Evolutionary conservation across 2,888 invertebrate genomes (phyloP).

Genomic region (Meteorus cinctellus): DNA sequence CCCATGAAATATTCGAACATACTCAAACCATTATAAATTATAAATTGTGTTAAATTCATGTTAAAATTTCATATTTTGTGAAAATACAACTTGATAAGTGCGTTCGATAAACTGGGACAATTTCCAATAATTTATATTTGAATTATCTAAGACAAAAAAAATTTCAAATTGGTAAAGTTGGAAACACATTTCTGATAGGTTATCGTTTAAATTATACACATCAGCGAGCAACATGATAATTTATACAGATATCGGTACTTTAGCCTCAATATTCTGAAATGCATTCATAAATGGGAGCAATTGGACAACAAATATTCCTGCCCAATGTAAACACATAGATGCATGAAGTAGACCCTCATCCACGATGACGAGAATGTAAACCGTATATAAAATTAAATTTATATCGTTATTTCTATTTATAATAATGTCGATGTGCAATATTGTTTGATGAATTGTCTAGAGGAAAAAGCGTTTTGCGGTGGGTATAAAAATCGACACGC

Average conservation of each 20-base stretch:
- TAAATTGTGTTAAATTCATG: no score
- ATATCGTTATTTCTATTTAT: constrained; percentile 8
- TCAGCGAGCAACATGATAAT: background rate
- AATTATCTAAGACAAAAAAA: no score
- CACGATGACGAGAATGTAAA: background rate
- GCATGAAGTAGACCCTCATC: background rate
- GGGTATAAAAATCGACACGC: constrained; percentile 43
- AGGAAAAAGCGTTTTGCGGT: constrained; percentile 2
- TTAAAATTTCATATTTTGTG: no score
- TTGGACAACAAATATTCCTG: background rate
- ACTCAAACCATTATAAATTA: no score
- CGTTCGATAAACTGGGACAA: no score
- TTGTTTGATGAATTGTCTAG: background rate
- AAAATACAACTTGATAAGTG: no score
- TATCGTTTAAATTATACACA: background rate
- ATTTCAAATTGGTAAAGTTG: no score
- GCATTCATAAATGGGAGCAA: background rate
- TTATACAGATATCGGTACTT: background rate
- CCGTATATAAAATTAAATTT: background rate
- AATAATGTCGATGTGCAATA: constrained; percentile 12
- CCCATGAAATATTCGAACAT: no score
- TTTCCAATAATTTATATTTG: no score
- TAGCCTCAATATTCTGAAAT: background rate
- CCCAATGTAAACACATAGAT: background rate
- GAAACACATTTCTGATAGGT: no score